phyloP scores from a whole-genome alignment of 2,888 invertebrate species.

The Trypoxylon attenuatum region DNA sequence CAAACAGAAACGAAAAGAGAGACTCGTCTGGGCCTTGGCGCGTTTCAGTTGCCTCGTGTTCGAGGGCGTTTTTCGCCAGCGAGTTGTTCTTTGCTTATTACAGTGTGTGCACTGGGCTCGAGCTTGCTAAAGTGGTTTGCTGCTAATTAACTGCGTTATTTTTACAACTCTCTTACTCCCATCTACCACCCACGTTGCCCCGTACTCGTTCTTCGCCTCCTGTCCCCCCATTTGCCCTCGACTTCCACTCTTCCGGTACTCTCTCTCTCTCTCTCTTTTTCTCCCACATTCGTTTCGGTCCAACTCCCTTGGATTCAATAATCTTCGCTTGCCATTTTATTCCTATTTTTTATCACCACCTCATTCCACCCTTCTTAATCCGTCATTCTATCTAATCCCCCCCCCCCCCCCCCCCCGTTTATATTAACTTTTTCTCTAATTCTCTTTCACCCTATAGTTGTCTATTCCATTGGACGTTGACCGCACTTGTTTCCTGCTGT shows the following conservation, averaged over 20 bases:
- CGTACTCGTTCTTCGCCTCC: slow-evolving; percentile 14
- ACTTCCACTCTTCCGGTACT: slow-evolving; percentile 31
- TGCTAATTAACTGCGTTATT: slow-evolving; percentile 72
- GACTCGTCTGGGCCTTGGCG: slow-evolving; percentile 41
- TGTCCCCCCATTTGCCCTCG: slow-evolving; percentile 26
- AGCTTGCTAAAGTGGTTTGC: slow-evolving; percentile 65
- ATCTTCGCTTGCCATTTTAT: background rate
- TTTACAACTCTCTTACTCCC: slow-evolving; percentile 53
- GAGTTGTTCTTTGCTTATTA: slow-evolving; percentile 70
- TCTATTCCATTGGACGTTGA: too few species aligned
- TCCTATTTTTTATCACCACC: background rate
- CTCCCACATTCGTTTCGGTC: background rate
- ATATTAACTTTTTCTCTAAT: too few species aligned
- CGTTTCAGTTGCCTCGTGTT: slow-evolving; percentile 64
- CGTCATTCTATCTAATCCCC: too few species aligned
- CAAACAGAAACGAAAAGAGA: slow-evolving; percentile 21
- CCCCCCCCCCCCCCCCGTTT: too few species aligned
- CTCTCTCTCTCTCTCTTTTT: slow-evolving; percentile 26
- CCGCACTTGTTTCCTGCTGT: too few species aligned
- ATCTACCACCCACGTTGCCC: slow-evolving; percentile 31
- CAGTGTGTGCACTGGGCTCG: slow-evolving; percentile 64
- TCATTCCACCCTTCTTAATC: background rate
- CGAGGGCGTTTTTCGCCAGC: slow-evolving; percentile 61
- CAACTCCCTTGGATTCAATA: background rate
- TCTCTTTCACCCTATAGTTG: too few species aligned